Conservation (phyloP, 2,113 vertebrate genomes). For the Puffinus mauretanicus region DNA sequence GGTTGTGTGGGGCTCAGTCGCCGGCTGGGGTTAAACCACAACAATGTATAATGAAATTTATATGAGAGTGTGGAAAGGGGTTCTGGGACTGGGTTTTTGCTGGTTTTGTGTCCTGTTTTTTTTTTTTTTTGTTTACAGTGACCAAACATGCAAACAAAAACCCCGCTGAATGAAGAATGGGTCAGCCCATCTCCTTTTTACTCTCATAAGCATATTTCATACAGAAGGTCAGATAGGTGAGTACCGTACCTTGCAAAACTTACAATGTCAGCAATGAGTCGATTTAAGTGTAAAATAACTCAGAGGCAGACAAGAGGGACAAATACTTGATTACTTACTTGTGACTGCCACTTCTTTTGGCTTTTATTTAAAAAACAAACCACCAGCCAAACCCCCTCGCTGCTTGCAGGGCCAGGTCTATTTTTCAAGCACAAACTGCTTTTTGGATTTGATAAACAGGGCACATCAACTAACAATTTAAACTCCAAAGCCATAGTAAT, state of each 20-base stretch:
- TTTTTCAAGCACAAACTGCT: conserved; percentile 40
- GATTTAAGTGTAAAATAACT: conserved; percentile 30
- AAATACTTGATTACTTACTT: conserved; percentile 16
- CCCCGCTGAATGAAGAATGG: neutral
- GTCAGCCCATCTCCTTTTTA: neutral
- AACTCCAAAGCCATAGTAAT: conserved; percentile 39
- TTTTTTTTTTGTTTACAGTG: neutral
- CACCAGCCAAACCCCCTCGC: neutral
- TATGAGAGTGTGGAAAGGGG: neutral
- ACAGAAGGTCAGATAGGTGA: neutral
- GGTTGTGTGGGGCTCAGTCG: too few relatives aligned
- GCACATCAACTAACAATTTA: conserved; percentile 39
- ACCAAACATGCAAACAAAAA: neutral
- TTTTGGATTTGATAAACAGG: conserved; percentile 43
- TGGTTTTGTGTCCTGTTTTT: too few relatives aligned
- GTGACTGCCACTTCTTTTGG: neutral
- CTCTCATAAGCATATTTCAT: neutral
- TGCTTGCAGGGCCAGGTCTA: neutral
- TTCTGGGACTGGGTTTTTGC: neutral
- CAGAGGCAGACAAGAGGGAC: neutral
- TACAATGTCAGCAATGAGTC: neutral
- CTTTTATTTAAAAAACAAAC: conserved; percentile 27
- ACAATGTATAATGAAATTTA: neutral
- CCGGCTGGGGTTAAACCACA: too few relatives aligned
- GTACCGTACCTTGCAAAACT: neutral